Conservation (phyloP, 1,140 invertebrate genomes). For the Protaetia brevitarsis region DNA sequence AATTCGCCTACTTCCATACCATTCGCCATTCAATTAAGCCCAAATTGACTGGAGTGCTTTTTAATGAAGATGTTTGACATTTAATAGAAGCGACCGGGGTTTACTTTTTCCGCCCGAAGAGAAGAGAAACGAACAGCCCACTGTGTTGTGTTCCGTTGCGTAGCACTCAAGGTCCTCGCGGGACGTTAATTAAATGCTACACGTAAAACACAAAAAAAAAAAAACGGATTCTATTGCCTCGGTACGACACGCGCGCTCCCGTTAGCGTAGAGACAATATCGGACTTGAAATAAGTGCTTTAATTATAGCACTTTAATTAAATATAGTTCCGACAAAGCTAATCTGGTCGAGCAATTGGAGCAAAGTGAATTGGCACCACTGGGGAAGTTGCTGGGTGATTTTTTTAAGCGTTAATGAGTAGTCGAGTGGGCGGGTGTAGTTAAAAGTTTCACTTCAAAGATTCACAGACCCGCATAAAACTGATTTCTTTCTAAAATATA, state of each 20-base stretch:
- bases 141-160: background rate
- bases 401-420: too few relatives aligned
- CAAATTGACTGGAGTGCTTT: background rate
- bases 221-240: background rate
- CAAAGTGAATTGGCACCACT: background rate
- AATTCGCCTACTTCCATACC: too few relatives aligned
- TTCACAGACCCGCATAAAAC: too few relatives aligned
- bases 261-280: background rate
- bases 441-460: too few relatives aligned
- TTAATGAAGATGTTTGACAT: background rate
- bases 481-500: too few relatives aligned
- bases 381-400: background rate
- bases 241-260: background rate
- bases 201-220: background rate
- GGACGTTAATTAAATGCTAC: background rate
- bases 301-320: background rate
- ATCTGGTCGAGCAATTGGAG: background rate
- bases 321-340: background rate
- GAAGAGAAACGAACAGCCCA: background rate
- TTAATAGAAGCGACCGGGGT: background rate
- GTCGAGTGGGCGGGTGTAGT: too few relatives aligned
- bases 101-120: background rate
- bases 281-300: background rate
- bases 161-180: background rate
- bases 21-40: constrained; percentile 1